A percentile compares a stretch with the other conserved stretches of the same genome.
Conservation (phyloP, 2,797 vertebrate species). For the Muscicapa striata region DNA sequence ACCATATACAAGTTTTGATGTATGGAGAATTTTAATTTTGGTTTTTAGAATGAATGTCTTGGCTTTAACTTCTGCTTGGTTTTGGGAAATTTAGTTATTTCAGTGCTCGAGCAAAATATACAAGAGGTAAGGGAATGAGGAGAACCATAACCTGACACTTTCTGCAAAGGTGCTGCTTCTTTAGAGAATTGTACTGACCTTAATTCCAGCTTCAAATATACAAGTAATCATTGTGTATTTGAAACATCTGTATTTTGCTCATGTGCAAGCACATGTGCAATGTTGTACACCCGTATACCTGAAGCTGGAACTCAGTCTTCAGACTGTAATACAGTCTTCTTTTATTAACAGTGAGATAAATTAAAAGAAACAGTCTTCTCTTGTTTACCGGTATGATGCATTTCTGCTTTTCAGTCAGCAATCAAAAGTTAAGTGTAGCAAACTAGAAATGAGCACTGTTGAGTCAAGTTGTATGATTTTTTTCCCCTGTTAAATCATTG, state of each 20-base stretch:
- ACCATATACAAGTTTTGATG: background rate
- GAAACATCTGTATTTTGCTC: conserved; percentile 32
- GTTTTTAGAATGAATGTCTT: conserved; percentile 3
- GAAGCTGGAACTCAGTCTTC: background rate
- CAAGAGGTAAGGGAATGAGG: background rate
- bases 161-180: conserved; percentile 19
- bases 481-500: conserved; percentile 75
- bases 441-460: conserved; percentile 71
- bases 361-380: conserved; percentile 44
- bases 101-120: background rate
- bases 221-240: conserved; percentile 36
- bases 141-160: background rate
- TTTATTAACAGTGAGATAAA: conserved; percentile 40
- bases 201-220: conserved; percentile 16
- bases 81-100: conserved; percentile 37
- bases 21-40: conserved; percentile 18
- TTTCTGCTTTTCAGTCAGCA: conserved; percentile 58
- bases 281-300: background rate
- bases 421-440: conserved; percentile 65
- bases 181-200: background rate
- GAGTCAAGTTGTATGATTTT: conserved; percentile 63
- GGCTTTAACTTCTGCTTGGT: conserved; percentile 33
- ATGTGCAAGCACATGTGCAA: background rate
- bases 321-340: background rate
- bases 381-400: conserved; percentile 46